Percentiles rank a stretch among this genome's conserved stretches.
phyloP scores from a whole-genome alignment of 2,797 vertebrate genomes.

The Gymnoscopelus microlampas region DNA sequence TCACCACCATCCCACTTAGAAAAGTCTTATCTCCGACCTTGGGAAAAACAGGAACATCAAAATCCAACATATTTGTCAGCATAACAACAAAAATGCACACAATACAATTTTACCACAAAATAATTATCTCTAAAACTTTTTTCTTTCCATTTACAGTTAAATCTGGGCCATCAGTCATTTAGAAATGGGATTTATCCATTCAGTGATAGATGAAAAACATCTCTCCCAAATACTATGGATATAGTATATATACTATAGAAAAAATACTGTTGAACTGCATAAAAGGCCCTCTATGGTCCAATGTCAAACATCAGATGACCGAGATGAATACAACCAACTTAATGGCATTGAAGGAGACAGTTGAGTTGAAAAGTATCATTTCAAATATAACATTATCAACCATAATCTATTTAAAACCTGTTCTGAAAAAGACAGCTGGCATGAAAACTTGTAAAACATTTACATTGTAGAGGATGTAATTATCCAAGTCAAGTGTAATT shows the following conservation, averaged over 20 bases:
- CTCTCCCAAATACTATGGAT: background rate
- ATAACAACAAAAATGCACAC: background rate
- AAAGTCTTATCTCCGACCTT: constrained; percentile 17
- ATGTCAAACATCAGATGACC: constrained; percentile 10
- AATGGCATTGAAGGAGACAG: background rate
- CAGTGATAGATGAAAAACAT: background rate
- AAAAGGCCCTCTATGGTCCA: background rate
- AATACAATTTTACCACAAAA: background rate
- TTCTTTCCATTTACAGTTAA: background rate
- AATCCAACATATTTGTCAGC: background rate
- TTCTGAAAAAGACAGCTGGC: background rate
- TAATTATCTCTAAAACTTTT: background rate
- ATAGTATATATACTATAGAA: no score
- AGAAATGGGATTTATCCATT: background rate
- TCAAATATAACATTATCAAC: background rate
- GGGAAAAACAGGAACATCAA: background rate
- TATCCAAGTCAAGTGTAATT: background rate
- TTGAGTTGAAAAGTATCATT: background rate
- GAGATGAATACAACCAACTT: background rate
- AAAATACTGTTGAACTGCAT: constrained; percentile 37
- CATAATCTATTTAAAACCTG: background rate
- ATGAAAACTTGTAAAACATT: background rate
- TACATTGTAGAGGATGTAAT: background rate
- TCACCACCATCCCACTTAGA: background rate
- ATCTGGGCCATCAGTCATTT: background rate